phyloP scores from a whole-genome alignment of 2,113 vertebrate species.

The Ameiurus melas region DNA sequence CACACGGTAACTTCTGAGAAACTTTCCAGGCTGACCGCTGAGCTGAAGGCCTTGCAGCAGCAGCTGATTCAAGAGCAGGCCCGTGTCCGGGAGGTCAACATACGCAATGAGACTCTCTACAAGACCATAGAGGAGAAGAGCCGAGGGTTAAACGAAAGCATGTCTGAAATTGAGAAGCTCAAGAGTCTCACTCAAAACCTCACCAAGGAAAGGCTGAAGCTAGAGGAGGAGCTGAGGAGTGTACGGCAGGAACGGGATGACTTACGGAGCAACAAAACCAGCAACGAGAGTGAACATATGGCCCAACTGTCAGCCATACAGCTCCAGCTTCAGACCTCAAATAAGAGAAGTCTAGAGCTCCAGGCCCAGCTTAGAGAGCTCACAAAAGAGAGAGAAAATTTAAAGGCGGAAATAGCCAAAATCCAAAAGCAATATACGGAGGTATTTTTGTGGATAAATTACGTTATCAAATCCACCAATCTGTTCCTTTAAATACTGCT shows the following conservation, averaged over 20 bases:
- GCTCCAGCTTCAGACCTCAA: conserved; percentile 88
- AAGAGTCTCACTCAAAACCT: conserved; percentile 88
- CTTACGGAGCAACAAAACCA: conserved; percentile 74
- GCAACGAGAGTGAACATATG: conserved; percentile 76
- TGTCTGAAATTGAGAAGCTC: conserved; percentile 84
- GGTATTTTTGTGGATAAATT: conserved; percentile 79
- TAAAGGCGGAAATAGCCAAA: conserved; percentile 97
- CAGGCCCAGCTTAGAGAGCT: conserved; percentile 92
- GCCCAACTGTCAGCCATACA: conserved; percentile 84
- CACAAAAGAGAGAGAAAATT: conserved; percentile 96
- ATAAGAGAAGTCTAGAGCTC: conserved; percentile 86
- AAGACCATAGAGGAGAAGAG: conserved; percentile 91
- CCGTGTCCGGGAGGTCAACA: conserved; percentile 81
- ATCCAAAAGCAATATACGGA: conserved; percentile 96
- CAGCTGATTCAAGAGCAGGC: conserved; percentile 85
- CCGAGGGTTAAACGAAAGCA: conserved; percentile 84
- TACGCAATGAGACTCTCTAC: conserved; percentile 86
- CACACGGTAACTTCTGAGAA: conserved; percentile 84
- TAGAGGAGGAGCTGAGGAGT: conserved; percentile 88
- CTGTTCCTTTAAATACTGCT: conserved; percentile 36
- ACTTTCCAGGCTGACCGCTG: conserved; percentile 66
- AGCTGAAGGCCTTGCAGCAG: conserved; percentile 80
- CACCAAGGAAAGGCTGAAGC: conserved; percentile 88
- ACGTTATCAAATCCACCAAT: conserved; percentile 36
- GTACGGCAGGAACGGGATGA: conserved; percentile 84